Percentiles rank a stretch among this genome's conserved stretches.
phyloP scores from a whole-genome alignment of 1,140 invertebrate genomes.

The Hyles vespertilio region DNA sequence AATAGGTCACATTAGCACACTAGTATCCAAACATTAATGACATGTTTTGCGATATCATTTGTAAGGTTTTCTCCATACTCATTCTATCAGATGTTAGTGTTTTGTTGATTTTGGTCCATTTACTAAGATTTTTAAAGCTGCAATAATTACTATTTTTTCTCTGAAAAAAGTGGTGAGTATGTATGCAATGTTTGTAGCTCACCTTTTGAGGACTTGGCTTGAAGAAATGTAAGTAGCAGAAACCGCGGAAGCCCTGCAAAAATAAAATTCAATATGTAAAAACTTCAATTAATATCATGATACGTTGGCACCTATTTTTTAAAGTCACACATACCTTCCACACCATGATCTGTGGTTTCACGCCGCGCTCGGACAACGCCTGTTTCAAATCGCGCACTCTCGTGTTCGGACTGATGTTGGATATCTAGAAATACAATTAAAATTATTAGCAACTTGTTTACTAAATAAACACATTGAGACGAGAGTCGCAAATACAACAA shows the following conservation, averaged over 20 bases:
- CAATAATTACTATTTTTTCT: no score
- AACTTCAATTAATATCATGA: no score
- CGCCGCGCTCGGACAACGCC: conserved; percentile 78
- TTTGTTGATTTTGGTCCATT: no score
- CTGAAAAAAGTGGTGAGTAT: not conserved
- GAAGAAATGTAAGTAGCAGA: conserved; percentile 81
- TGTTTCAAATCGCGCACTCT: conserved; percentile 80
- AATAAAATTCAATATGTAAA: conserved; percentile 1
- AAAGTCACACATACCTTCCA: conserved; percentile 70
- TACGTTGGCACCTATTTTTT: no score
- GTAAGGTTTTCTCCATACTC: no score
- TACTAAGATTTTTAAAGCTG: no score
- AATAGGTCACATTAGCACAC: no score
- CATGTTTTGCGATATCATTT: no score
- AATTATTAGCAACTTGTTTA: not conserved
- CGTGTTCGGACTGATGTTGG: conserved; percentile 78
- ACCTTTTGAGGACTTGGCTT: conserved; percentile 73
- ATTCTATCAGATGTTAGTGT: no score
- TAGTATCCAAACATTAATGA: no score
- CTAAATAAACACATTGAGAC: not conserved
- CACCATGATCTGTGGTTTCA: conserved; percentile 80
- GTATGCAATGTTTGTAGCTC: conserved; percentile 9
- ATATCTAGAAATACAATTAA: conserved; percentile 52
- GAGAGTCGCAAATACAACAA: no score
- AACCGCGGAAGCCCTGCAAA: conserved; percentile 77